Evolutionary conservation across 2,113 vertebrate species (phyloP).

Genomic region (Serinus canaria): DNA sequence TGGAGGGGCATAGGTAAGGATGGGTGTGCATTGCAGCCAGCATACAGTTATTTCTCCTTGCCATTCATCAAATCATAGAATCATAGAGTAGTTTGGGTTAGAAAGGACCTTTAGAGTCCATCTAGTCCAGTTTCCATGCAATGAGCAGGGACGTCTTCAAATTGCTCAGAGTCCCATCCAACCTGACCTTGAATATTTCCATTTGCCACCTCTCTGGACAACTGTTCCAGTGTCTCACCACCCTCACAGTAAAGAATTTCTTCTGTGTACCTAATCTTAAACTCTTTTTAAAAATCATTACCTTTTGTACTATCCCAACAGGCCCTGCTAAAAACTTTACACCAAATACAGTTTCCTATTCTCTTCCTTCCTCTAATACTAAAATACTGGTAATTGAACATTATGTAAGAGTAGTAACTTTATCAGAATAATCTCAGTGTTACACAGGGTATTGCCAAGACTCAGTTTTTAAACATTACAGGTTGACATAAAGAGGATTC

Average conservation of each 20-base stretch:
- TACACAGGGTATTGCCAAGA: background rate
- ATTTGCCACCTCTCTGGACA: background rate
- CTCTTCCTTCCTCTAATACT: background rate
- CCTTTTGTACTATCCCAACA: background rate
- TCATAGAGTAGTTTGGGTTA: background rate
- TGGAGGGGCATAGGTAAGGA: background rate
- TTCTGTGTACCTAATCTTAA: background rate
- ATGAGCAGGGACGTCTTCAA: background rate
- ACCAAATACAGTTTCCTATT: background rate
- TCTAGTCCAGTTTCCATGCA: background rate
- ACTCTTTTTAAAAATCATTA: background rate
- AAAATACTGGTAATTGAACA: background rate
- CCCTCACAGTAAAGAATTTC: background rate
- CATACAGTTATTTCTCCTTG: background rate
- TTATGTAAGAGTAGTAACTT: background rate
- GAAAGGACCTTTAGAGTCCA: background rate
- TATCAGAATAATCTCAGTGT: background rate
- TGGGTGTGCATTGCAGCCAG: background rate
- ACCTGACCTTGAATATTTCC: background rate
- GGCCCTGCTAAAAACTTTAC: background rate
- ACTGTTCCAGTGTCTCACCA: background rate
- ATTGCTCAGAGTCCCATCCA: background rate
- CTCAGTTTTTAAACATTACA: background rate
- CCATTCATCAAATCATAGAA: background rate
- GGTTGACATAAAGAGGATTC: background rate